phyloP scores from a whole-genome alignment of 2,797 vertebrate species.

The Gambelia wislizenii region DNA sequence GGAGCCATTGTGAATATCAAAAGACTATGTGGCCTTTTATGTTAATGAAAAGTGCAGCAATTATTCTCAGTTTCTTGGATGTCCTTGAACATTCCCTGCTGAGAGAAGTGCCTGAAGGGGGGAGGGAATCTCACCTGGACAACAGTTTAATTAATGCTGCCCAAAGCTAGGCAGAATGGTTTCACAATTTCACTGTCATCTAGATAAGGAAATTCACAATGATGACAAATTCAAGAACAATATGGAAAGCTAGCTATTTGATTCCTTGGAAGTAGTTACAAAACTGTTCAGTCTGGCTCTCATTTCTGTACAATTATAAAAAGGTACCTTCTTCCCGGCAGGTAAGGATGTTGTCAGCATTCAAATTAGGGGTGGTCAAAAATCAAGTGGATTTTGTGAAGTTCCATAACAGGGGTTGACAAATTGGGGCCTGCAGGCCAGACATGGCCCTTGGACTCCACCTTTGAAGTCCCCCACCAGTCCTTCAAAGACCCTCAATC shows the following conservation, averaged over 20 bases:
- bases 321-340: neutral
- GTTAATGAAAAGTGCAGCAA: neutral
- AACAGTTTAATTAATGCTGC: slow-evolving; percentile 10
- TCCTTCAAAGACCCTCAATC: too few species aligned
- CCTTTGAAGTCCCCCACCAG: too few species aligned
- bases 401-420: too few species aligned
- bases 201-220: neutral
- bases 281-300: neutral
- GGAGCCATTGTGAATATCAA: neutral
- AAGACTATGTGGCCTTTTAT: neutral
- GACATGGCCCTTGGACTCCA: too few species aligned
- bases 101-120: neutral
- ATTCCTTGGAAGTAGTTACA: neutral
- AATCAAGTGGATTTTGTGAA: too few species aligned
- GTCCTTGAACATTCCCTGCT: slow-evolving; percentile 13
- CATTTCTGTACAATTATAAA: neutral
- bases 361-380: too few species aligned
- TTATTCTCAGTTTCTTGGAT: neutral
- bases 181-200: neutral
- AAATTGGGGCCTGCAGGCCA: too few species aligned
- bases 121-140: neutral
- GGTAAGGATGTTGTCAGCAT: neutral
- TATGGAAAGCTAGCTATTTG: neutral
- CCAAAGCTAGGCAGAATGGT: neutral
- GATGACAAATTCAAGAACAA: neutral